phyloP scores from a whole-genome alignment of 2,113 vertebrate species.

The Aptenodytes patagonicus region DNA sequence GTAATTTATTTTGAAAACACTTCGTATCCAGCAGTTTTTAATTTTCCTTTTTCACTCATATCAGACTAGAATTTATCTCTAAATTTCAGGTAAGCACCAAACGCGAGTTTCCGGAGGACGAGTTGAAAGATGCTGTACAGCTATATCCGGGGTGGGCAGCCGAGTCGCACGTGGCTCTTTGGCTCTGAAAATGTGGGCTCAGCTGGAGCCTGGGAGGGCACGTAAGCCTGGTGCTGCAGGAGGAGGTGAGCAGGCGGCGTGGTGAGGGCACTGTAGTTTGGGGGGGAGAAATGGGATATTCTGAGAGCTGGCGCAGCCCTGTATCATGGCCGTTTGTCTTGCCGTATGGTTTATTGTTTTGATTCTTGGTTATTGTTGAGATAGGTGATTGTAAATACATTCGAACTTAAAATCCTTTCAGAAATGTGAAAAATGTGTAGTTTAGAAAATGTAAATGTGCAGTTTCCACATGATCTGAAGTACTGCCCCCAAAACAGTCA shows the following conservation, averaged over 20 bases:
- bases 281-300: background rate
- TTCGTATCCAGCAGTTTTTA: background rate
- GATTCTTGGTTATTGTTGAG: background rate
- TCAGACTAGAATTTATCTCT: background rate
- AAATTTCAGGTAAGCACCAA: background rate
- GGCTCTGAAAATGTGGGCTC: rapidly evolving
- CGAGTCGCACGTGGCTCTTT: rapidly evolving
- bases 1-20: background rate
- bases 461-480: background rate
- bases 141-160: background rate
- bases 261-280: too few relatives aligned
- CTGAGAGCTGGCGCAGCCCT: background rate
- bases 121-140: background rate
- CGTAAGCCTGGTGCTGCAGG: rapidly evolving
- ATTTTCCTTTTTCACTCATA: background rate
- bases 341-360: background rate
- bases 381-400: background rate
- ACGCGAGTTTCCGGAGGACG: rapidly evolving
- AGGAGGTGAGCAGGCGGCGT: rapidly evolving
- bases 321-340: rapidly evolving
- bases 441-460: background rate
- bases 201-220: background rate
- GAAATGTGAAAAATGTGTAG: background rate
- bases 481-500: background rate
- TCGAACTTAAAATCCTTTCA: background rate